Percentiles rank a stretch among this genome's conserved stretches.
Evolutionary conservation across 2,113 vertebrate species (phyloP).

Genomic region (human): DNA sequence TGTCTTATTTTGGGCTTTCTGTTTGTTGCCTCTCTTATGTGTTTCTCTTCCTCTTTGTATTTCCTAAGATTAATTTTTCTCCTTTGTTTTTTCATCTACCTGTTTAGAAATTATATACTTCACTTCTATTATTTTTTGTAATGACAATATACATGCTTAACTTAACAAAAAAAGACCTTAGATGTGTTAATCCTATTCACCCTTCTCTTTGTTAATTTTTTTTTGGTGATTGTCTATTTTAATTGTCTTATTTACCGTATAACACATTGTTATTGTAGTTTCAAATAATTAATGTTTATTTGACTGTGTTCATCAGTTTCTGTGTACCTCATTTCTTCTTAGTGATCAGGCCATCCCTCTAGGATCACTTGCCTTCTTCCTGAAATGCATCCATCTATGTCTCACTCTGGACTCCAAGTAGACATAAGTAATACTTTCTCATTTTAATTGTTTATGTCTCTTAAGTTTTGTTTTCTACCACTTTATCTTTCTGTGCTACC

Average conservation of each 20-base stretch:
- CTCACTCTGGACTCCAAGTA: not conserved
- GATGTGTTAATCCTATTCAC: not conserved
- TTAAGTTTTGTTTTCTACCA: not conserved
- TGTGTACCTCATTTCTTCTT: not conserved
- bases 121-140: not conserved
- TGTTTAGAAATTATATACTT: not conserved
- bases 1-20: not conserved
- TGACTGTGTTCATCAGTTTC: not conserved
- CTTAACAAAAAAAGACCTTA: not conserved
- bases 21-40: not conserved
- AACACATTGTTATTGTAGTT: not conserved
- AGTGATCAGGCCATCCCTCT: not conserved
- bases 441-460: not conserved
- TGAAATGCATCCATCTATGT: not conserved
- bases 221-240: not conserved
- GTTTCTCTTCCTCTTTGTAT: not conserved
- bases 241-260: not conserved
- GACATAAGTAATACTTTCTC: not conserved
- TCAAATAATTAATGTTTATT: not conserved
- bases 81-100: not conserved
- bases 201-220: not conserved
- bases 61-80: not conserved
- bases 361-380: not conserved
- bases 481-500: not conserved
- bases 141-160: not conserved